Percentiles rank a stretch among this genome's conserved stretches.
Evolutionary conservation across 2,113 vertebrate species (phyloP).

Genomic region (Machaerirhynchus nigripectus): DNA sequence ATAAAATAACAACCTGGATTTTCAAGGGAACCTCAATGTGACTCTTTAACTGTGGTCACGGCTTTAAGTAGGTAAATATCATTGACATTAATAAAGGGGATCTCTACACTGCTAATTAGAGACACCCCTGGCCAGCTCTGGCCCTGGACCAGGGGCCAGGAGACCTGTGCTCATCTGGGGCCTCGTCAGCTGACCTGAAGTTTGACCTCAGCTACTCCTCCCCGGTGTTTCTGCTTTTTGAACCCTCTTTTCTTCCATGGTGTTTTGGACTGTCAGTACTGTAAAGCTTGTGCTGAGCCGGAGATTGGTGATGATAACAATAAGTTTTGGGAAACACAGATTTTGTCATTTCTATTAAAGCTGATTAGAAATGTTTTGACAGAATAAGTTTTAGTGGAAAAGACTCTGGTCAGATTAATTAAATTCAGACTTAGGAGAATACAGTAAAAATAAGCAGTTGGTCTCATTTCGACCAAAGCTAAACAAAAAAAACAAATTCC

Average conservation of each 20-base stretch:
- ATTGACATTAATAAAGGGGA: neutral
- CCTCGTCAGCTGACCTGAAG: neutral
- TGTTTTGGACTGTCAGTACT: neutral
- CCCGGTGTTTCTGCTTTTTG: neutral
- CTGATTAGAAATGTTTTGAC: neutral
- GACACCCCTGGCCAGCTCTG: neutral
- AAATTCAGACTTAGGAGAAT: neutral
- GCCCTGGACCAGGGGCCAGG: neutral
- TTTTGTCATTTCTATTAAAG: neutral
- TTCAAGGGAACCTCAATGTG: slow-evolving; percentile 39
- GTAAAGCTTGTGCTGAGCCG: neutral
- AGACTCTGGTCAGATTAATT: neutral
- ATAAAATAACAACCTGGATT: slow-evolving; percentile 24
- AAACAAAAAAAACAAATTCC: neutral
- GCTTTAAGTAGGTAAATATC: neutral
- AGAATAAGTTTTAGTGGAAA: neutral
- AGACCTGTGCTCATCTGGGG: neutral
- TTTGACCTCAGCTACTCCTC: neutral
- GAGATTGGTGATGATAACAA: neutral
- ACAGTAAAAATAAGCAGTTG: neutral
- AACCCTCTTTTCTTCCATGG: neutral
- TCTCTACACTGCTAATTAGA: neutral
- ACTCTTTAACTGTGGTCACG: neutral
- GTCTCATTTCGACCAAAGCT: neutral
- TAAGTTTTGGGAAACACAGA: neutral